Percentiles rank a stretch among this genome's conserved stretches.
These are phyloP conservation scores for Rhodophaea formosa DNA, from an alignment of 2,888 invertebrate genomes.

Conservation along the genomic window DNA sequence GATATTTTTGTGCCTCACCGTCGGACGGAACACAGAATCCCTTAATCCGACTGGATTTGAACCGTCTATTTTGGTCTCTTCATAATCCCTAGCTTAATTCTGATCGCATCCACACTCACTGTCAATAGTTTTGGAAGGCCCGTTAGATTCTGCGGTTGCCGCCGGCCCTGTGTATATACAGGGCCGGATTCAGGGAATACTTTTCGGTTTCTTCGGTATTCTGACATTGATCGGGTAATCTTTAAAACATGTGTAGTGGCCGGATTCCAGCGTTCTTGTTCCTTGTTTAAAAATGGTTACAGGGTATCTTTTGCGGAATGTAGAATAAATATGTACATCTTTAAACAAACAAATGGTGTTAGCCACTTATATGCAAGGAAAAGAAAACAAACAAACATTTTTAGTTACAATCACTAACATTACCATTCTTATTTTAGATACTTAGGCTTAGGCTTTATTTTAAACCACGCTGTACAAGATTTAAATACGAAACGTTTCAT, in stretches of 20 bases:
- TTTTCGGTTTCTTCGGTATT: slow-evolving; percentile 72
- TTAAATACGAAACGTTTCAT: too few relatives aligned
- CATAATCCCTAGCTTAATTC: slow-evolving; percentile 79
- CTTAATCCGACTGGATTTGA: slow-evolving; percentile 78
- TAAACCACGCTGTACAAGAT: too few relatives aligned
- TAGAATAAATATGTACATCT: not conserved
- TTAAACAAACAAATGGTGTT: not conserved
- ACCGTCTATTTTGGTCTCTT: slow-evolving; percentile 80
- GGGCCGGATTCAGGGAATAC: slow-evolving; percentile 65
- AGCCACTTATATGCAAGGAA: not conserved
- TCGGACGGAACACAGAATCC: slow-evolving; percentile 77
- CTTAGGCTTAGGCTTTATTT: too few relatives aligned
- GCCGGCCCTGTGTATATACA: slow-evolving; percentile 65
- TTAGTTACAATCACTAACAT: too few relatives aligned
- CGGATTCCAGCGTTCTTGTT: slow-evolving; percentile 39
- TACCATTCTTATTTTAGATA: too few relatives aligned
- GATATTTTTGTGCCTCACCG: slow-evolving; percentile 77
- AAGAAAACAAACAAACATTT: too few relatives aligned
- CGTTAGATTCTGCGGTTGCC: slow-evolving; percentile 75
- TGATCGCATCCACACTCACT: slow-evolving; percentile 81
- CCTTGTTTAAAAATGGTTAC: slow-evolving; percentile 7
- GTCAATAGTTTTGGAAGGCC: slow-evolving; percentile 80
- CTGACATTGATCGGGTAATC: slow-evolving; percentile 52
- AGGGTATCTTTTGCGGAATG: not conserved
- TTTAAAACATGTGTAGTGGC: slow-evolving; percentile 52